Percentiles rank a stretch among this genome's conserved stretches.
phyloP scores from a whole-genome alignment of 2,797 vertebrate species.

The Phataginus tetradactyla region DNA sequence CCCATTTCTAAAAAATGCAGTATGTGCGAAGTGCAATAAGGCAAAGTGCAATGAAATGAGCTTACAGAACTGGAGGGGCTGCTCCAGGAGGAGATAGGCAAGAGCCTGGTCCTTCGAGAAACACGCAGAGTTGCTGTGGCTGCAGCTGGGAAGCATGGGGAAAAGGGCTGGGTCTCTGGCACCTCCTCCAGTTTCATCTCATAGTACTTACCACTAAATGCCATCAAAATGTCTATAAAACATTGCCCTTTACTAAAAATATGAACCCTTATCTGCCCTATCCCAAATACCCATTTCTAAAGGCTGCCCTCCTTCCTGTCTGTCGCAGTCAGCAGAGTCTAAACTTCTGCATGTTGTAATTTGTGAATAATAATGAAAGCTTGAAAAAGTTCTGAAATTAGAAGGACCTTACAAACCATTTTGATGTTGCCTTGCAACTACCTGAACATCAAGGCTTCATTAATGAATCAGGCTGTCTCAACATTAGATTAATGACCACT shows the following conservation, averaged over 20 bases:
- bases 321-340: neutral
- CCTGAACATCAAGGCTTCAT: neutral
- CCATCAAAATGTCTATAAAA: neutral
- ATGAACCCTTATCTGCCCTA: neutral
- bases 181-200: neutral
- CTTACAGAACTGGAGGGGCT: neutral
- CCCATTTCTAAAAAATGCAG: no score
- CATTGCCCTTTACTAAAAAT: neutral
- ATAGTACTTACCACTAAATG: no score
- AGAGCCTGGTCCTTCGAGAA: neutral
- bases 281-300: neutral
- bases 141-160: neutral
- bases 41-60: no score
- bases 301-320: neutral
- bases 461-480: neutral
- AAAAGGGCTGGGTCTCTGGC: no score
- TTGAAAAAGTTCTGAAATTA: slow-evolving; percentile 35
- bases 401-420: neutral
- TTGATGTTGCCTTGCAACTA: neutral
- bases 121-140: neutral
- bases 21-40: no score
- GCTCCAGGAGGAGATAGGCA: neutral
- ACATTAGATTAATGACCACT: neutral
- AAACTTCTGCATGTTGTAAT: neutral
- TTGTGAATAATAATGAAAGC: neutral